Evolutionary conservation across 2,113 vertebrate species (phyloP).

Genomic region (Heterotis niloticus): DNA sequence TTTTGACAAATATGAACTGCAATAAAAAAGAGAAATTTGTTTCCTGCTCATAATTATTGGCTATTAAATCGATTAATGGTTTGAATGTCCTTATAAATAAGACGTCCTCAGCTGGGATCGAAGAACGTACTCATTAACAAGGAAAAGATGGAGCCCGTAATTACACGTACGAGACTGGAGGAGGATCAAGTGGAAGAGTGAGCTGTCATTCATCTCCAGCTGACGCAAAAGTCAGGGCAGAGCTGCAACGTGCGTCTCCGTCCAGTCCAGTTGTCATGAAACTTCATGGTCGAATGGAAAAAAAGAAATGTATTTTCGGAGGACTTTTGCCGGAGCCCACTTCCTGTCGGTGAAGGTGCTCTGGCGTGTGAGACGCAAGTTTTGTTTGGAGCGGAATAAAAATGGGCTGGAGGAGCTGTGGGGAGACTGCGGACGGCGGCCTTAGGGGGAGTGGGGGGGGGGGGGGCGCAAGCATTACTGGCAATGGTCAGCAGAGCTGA

Average conservation of each 20-base stretch:
- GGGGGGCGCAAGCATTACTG: background rate
- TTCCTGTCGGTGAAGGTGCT: background rate
- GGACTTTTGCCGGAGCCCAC: background rate
- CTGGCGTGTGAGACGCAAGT: background rate
- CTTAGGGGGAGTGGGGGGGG: no score
- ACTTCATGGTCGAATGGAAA: background rate
- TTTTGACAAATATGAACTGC: constrained; percentile 11
- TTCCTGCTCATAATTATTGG: constrained; percentile 9
- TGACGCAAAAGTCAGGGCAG: background rate
- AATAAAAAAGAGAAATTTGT: background rate
- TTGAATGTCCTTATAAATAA: constrained; percentile 12
- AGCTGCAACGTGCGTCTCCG: background rate
- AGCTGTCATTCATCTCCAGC: background rate
- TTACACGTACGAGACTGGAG: background rate
- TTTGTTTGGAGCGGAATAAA: background rate
- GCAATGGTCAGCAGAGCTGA: background rate
- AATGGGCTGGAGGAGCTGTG: background rate
- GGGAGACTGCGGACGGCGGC: background rate
- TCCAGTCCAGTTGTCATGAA: background rate
- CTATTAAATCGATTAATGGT: constrained; percentile 5
- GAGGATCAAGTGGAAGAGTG: no score
- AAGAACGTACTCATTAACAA: constrained; percentile 3
- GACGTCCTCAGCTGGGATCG: constrained; percentile 9
- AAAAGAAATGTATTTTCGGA: background rate
- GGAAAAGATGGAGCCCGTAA: background rate